These are phyloP conservation scores for Hyperopisus bebe DNA, from an alignment of 2,113 vertebrate species.

Conservation along the genomic window DNA sequence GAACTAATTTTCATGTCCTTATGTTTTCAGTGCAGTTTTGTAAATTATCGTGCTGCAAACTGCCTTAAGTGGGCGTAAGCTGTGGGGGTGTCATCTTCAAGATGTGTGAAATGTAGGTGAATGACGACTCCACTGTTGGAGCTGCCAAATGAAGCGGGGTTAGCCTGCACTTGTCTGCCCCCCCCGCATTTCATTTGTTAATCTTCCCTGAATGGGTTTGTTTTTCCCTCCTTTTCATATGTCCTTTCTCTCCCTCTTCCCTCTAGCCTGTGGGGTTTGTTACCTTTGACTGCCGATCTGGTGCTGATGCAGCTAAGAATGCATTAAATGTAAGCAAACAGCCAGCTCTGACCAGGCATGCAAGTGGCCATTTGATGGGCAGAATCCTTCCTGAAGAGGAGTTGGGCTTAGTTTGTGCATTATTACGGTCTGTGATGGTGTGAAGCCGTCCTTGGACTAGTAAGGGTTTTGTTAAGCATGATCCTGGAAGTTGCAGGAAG, in stretches of 20 bases:
- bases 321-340: background rate
- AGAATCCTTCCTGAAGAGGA: background rate
- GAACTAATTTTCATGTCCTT: too few species aligned
- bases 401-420: background rate
- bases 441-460: background rate
- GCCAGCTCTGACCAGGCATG: background rate
- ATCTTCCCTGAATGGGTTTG: constrained; percentile 34
- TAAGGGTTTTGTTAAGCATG: background rate
- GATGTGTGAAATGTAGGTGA: too few species aligned
- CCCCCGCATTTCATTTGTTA: too few species aligned
- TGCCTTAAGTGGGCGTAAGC: too few species aligned
- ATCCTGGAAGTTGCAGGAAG: background rate
- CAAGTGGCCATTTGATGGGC: background rate
- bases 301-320: constrained; percentile 1
- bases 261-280: background rate
- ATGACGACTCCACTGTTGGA: too few species aligned
- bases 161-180: constrained; percentile 25
- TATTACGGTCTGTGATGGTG: background rate
- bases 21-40: too few species aligned
- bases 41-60: too few species aligned
- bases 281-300: background rate
- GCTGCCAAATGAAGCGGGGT: background rate
- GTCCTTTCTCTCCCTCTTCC: constrained; percentile 30
- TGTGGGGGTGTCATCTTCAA: too few species aligned
- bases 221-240: constrained; percentile 29